Evolutionary conservation across 2,113 vertebrate species (phyloP), one percentile per base, ranked within the genome.

Genomic region (Tursiops truncatus): DNA sequence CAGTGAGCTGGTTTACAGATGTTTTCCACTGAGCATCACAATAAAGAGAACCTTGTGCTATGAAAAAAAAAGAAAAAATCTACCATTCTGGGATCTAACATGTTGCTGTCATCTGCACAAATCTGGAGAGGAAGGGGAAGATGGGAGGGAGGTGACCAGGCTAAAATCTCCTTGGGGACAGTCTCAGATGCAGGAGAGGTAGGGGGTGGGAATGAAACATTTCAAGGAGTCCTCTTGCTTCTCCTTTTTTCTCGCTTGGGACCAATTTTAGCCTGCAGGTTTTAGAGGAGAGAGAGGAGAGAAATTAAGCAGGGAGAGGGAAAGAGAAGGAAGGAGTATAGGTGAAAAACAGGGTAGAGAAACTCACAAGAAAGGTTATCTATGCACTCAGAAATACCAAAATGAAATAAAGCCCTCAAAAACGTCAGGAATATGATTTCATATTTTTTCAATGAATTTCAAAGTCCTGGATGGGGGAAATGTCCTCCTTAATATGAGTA

Each of bases 1-100:
- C 98, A 98, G 94, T 91, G 95, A 98, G 97, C 98, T 97, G 98
- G 98, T 98, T 97, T 98, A 98, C 98, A 97, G 98, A 88, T 97
- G 97, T 98, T 98, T 98, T 97, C 98, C 98, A 98, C 98, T 97
- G 97, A 98, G 98, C 96, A 81, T 97, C 98, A 98, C 98, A 98
- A 99, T 99, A 99, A 98, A 99, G 96, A 98, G 97, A 96, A 97
- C 95, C 97, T 97, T 98, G 98, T 98, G 98, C 98, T 98, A 95
- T 28, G 81, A 60, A 77, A 77, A 33, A 50, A 5, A 76, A 50
- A 38, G 38, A 33, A 77, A 68, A 93, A 21, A 21, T 6, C 53
- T 33, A 68, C 56, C 41, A 38, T 20, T 11, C 0, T 13, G 31
- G 81, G 31, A 67, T 56, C 65, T 14, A 63, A 84, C 79, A 71